Conservation (phyloP, 2,797 vertebrate species). For the Telmatherina bonti region DNA sequence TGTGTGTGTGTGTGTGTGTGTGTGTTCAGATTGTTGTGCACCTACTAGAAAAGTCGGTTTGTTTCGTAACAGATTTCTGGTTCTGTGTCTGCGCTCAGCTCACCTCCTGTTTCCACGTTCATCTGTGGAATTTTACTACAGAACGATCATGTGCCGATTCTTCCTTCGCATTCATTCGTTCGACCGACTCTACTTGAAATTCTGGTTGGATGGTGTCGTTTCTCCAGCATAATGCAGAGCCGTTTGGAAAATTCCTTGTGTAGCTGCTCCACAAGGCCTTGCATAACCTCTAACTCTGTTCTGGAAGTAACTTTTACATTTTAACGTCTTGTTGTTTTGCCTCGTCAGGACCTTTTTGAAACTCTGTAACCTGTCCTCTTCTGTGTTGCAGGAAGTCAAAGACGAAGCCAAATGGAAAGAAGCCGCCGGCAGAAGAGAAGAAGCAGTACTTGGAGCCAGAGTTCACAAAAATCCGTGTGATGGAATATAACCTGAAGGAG, state of each 20-base stretch:
- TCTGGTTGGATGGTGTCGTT: conserved; percentile 8
- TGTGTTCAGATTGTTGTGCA: neutral
- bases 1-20: too few species aligned
- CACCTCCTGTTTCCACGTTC: neutral
- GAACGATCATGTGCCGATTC: conserved; percentile 6
- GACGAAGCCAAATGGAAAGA: conserved; percentile 98
- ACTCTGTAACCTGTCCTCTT: conserved; percentile 11
- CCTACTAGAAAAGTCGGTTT: neutral
- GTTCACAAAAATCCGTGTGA: conserved; percentile 93
- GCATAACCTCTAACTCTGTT: neutral
- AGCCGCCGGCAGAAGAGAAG: conserved; percentile 93
- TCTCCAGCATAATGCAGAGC: neutral
- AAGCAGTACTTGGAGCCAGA: conserved; percentile 96
- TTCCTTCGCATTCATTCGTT: neutral
- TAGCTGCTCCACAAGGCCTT: neutral
- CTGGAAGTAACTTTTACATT: too few species aligned
- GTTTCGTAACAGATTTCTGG: neutral
- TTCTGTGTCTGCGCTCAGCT: neutral
- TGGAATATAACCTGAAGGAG: conserved; percentile 96
- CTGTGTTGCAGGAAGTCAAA: conserved; percentile 92
- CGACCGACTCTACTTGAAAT: conserved; percentile 1
- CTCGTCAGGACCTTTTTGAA: neutral
- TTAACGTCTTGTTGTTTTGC: too few species aligned
- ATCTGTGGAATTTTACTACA: conserved; percentile 8
- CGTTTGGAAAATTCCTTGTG: neutral